Percentiles rank a stretch among this genome's conserved stretches.
Conservation (phyloP, 2,888 invertebrate genomes). For the Cheilosia pagana region DNA sequence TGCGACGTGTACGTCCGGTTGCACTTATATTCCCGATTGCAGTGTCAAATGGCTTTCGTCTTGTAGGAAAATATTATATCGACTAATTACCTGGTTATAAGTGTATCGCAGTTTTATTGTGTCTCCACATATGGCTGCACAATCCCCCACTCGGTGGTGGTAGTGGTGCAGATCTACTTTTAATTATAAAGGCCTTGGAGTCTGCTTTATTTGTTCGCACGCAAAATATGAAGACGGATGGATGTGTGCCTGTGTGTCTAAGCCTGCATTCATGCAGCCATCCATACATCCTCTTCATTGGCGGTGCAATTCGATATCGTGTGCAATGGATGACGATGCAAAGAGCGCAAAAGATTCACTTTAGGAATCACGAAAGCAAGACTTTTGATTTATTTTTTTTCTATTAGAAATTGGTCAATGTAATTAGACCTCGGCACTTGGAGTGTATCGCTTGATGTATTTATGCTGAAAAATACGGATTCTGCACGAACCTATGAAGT, state of each 20-base stretch:
- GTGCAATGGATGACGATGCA: conserved; percentile 42
- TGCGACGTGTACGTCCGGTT: conserved; percentile 5
- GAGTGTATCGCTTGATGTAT: conserved; percentile 12
- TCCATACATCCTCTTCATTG: conserved; percentile 57
- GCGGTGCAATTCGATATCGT: conserved; percentile 66
- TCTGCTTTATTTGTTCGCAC: conserved; percentile 43
- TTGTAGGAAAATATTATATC: conserved; percentile 78
- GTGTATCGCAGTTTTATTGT: conserved; percentile 83
- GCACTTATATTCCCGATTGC: conserved; percentile 32
- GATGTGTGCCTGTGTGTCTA: conserved; percentile 40
- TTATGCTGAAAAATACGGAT: neutral
- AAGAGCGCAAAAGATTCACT: conserved; percentile 70
- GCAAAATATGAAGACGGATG: conserved; percentile 57
- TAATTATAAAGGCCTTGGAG: conserved; percentile 19
- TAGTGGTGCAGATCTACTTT: conserved; percentile 16
- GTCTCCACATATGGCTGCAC: conserved; percentile 76
- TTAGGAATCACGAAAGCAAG: conserved; percentile 77
- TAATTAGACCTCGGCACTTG: conserved; percentile 74
- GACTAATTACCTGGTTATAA: conserved; percentile 82
- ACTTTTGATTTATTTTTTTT: no score
- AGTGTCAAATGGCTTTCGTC: conserved; percentile 61
- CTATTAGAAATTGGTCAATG: conserved; percentile 75
- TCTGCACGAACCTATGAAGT: neutral
- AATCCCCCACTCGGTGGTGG: conserved; percentile 45
- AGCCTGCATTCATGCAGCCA: conserved; percentile 42